Evolutionary conservation across 2,888 invertebrate species (phyloP), one percentile per base, ranked within the genome.

Genomic region (Zelleria hepariella): DNA sequence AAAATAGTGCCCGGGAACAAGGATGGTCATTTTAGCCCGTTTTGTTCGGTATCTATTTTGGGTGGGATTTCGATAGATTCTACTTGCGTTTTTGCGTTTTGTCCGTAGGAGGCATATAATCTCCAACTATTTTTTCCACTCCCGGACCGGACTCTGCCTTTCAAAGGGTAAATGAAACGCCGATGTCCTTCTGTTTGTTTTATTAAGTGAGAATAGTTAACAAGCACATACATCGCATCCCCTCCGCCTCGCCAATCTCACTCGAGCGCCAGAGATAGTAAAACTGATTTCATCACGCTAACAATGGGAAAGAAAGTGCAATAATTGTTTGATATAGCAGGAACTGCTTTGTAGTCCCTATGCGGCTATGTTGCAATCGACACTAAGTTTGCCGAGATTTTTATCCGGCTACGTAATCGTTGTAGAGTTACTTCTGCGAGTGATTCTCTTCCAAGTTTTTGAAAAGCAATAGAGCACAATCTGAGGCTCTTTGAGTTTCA

Each of bases 291-390:
- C 78, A 83, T 78, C 80, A 80, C 74, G 72, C 72, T 77, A 82
- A 84, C 79, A 86, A 83, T 83, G 78, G 79, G 82, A 88, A 77
- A 79, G 84, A 76, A 85, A 57, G 80, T 86, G 82, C 80, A 81
- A 75, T 81, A 90, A 87, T 77, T 81, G 85, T 77, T 84, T 84
- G 77, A 80, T 88, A 70, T 77, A 80, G 74, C 78, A 80, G 78
- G 57, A 77, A 79, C 73, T 71, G 68, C 65, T 73, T 67, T 67
- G 65, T 62, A 68, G 68, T 70, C 64, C 69, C 42, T 42, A 7
- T 21, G 32, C 21, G n/a, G 54, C 24, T 24, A n/a, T 53, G 62
- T 61, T 47, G 56, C 20, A 32, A 25, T 26, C 18, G n/a, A n/a
- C 32, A 27, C 10, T 27, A 55, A 24, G 55, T 55, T 27, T 24